Percentiles rank a stretch among this genome's conserved stretches.
Conservation (phyloP, 2,113 vertebrate genomes). For the Ranitomeya variabilis region DNA sequence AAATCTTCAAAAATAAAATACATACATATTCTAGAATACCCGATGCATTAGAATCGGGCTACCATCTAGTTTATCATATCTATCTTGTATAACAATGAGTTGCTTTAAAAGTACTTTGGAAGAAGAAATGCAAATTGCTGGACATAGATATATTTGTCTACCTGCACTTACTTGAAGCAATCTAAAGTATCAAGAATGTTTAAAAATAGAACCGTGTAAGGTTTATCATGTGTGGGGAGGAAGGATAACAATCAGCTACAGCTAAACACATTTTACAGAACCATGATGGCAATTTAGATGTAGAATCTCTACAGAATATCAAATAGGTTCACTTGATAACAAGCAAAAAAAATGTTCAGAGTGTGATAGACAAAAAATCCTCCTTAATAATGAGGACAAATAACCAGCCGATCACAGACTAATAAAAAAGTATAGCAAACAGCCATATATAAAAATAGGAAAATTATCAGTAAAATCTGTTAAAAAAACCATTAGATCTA, state of each 20-base stretch:
- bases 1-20: too few species aligned
- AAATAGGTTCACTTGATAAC: constrained; percentile 9
- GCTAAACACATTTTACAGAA: constrained; percentile 24
- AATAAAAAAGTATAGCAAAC: background rate
- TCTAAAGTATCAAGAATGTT: constrained; percentile 10
- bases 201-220: constrained; percentile 25
- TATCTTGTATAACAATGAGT: background rate
- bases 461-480: background rate
- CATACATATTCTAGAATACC: too few species aligned
- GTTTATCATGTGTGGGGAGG: background rate
- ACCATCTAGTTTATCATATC: background rate
- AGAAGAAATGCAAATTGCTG: background rate
- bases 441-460: background rate
- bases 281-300: constrained; percentile 32
- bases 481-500: background rate
- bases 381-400: background rate
- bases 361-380: background rate
- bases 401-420: background rate
- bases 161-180: constrained; percentile 6
- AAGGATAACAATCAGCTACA: constrained; percentile 35
- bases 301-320: constrained; percentile 35
- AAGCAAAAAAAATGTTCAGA: background rate
- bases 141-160: constrained; percentile 2
- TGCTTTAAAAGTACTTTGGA: background rate
- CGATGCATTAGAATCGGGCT: too few species aligned